Conservation (phyloP, 2,888 invertebrate genomes). For the Standfussiana lucernea region DNA sequence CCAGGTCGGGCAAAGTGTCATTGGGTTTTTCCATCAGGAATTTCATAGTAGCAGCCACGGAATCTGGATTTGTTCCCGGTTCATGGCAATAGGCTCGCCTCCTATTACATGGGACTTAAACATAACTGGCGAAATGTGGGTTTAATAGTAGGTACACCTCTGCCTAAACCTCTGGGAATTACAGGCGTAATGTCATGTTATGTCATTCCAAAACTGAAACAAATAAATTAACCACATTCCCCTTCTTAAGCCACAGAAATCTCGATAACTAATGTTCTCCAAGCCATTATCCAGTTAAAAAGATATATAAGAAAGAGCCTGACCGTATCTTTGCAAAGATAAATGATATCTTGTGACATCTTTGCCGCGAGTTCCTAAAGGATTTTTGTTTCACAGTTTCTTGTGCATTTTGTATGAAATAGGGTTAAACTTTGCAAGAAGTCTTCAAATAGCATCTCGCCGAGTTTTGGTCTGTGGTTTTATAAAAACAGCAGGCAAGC, state of each 20-base stretch:
- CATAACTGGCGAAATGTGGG: no score
- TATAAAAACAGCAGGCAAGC: not conserved
- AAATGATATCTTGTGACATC: conserved; percentile 56
- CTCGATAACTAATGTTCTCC: conserved; percentile 35
- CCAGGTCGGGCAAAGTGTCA: no score
- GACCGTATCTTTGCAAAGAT: conserved; percentile 50
- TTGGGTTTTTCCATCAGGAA: no score
- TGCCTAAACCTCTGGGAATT: no score
- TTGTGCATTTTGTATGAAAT: conserved; percentile 31
- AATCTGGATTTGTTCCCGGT: no score
- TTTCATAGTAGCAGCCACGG: no score
- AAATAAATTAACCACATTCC: conserved; percentile 7
- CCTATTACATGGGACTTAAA: no score
- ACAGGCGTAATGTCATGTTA: no score
- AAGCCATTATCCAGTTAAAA: conserved; percentile 50
- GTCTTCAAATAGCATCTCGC: conserved; percentile 9
- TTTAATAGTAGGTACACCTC: no score
- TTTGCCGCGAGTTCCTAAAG: conserved; percentile 33
- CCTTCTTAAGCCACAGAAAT: conserved; percentile 23
- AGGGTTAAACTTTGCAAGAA: conserved; percentile 35
- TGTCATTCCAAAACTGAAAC: not conserved
- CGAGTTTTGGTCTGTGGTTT: not conserved
- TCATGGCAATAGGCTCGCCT: no score
- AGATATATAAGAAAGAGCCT: conserved; percentile 45
- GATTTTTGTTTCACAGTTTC: conserved; percentile 48